Conservation (phyloP, 2,888 invertebrate genomes). For the Nephrotoma appendiculata region DNA sequence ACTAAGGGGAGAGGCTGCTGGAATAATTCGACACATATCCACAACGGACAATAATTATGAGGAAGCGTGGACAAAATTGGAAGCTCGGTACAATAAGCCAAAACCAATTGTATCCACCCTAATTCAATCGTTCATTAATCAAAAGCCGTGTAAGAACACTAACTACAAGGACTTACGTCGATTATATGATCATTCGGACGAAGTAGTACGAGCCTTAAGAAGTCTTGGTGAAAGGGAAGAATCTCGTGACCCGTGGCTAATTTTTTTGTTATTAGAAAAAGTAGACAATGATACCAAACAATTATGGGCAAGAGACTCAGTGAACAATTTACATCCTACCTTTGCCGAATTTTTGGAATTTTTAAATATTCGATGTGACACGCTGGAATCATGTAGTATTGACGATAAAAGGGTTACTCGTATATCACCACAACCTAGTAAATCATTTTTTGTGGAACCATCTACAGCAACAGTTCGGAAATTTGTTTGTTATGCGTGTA, state of each 20-base stretch:
- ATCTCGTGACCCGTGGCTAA: neutral
- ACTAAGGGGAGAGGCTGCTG: neutral
- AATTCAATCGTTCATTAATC: neutral
- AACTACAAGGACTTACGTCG: neutral
- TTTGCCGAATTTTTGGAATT: neutral
- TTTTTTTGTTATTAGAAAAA: neutral
- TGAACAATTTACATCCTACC: neutral
- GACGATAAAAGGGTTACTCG: neutral
- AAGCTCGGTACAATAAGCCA: neutral
- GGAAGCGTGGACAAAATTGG: neutral
- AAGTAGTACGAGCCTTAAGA: neutral
- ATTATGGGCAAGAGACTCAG: neutral
- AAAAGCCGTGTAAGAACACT: neutral
- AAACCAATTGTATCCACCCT: neutral
- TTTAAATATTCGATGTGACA: no score
- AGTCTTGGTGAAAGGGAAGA: neutral
- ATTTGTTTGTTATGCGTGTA: neutral
- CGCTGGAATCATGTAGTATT: no score
- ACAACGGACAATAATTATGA: neutral
- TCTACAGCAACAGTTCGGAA: neutral
- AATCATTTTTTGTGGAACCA: neutral
- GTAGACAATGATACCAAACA: neutral
- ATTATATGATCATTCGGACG: neutral
- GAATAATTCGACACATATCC: neutral
- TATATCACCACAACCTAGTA: neutral